Evolutionary conservation across 2,113 vertebrate species (phyloP), one percentile per base, ranked within the genome.

Genomic region (Cyanistes caeruleus): DNA sequence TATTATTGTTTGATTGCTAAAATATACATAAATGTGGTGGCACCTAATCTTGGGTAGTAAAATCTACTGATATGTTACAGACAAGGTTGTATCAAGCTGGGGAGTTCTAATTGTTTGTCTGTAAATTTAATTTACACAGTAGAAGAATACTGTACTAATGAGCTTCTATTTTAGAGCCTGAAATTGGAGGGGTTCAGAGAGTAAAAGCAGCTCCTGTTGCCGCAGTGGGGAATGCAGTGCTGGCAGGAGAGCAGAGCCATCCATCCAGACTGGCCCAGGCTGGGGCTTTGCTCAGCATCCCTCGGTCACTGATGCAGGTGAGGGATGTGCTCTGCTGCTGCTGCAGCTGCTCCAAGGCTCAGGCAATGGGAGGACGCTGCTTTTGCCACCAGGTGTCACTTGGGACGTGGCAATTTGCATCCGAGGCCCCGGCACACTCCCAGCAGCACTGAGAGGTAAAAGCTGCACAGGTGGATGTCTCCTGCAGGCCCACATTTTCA

Each of bases 311-410:
- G 82, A 2, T 44, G 46, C 43, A 51, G 63, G 7, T 2, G 7
- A 64, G 53, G 62, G 51, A 33, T 23, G 43, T 33, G 46, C 53
- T 70, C 87, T 72, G 11, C 24, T 67, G 39, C 55, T 1, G 3
- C 37, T 24, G 11, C n/a, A 17, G 59, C 68, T 70, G 55, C 23
- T 39, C 44, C 25, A 15, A 20, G 41, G 48, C 35, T 52, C 33
- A 13, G 39, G 53, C 15, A 30, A 17, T 4, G 58, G 37, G 43
- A 20, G 52, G 55, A 44, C 1, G 1, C 84, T 73, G 58, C 23
- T 41, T 49, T 48, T 91, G 90, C 95, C 93, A 93, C 77, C 70
- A 96, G 96, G 59, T 90, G 84, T 94, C 96, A 91, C 89, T 4
- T 76, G 84, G 84, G 77, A 25, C 52, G 15, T 7, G 41, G 81